phyloP scores from a whole-genome alignment of 2,113 vertebrate species.

The Cyanoderma ruficeps region DNA sequence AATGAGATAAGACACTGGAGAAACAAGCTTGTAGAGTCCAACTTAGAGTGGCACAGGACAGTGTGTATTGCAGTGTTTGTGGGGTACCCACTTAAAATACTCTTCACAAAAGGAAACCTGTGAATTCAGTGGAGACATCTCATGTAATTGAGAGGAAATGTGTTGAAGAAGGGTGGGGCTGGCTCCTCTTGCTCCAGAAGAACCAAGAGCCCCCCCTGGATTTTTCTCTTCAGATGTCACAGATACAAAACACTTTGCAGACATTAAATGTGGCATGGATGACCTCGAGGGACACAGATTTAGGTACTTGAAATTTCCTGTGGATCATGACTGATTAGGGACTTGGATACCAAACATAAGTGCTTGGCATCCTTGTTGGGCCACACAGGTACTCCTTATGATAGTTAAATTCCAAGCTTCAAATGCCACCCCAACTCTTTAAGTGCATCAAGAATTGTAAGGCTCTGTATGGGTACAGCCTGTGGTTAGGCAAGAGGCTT shows the following conservation, averaged over 20 bases:
- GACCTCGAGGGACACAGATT: background rate
- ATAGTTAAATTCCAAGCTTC: background rate
- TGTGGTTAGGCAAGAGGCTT: background rate
- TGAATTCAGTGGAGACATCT: background rate
- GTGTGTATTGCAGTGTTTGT: background rate
- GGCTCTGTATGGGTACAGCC: background rate
- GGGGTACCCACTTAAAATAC: background rate
- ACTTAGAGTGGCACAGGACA: background rate
- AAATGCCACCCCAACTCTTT: background rate
- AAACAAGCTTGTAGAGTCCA: background rate
- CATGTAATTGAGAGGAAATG: background rate
- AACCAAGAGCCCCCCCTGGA: accelerated
- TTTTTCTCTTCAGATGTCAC: background rate
- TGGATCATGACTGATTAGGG: background rate
- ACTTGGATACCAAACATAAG: background rate
- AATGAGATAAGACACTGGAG: background rate
- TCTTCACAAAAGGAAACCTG: background rate
- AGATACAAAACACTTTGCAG: background rate
- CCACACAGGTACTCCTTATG: background rate
- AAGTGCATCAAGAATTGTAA: background rate
- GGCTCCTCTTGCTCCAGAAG: background rate
- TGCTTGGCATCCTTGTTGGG: background rate
- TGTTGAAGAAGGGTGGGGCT: background rate
- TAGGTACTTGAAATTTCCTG: background rate
- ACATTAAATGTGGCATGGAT: accelerated